These are phyloP conservation scores for Apodemia zela DNA, from an alignment of 2,888 invertebrate genomes.

Conservation along the genomic window DNA sequence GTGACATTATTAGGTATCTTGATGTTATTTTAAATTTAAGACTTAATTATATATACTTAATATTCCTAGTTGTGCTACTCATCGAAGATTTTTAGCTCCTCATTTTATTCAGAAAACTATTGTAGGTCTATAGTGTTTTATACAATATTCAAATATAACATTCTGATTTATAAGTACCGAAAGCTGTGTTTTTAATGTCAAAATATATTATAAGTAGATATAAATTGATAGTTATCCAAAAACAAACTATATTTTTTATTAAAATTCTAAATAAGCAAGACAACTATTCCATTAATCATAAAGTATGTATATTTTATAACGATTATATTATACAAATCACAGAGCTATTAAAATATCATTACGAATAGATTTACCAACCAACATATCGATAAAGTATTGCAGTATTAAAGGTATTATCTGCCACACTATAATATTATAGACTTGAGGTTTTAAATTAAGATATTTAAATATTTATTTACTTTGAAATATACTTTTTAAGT, in stretches of 20 bases:
- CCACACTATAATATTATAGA: conserved; percentile 1
- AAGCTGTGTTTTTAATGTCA: not conserved
- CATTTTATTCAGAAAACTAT: too few species aligned
- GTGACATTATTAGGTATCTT: too few species aligned
- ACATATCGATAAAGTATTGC: conserved; percentile 15
- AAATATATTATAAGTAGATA: not conserved
- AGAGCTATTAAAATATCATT: conserved; percentile 16
- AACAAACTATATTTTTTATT: conserved; percentile 4
- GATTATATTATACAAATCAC: conserved; percentile 10
- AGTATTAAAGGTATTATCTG: conserved; percentile 7
- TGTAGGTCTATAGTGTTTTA: too few species aligned
- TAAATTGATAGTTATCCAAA: not conserved
- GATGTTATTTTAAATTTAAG: too few species aligned
- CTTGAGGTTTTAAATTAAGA: not conserved
- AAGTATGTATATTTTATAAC: conserved; percentile 6
- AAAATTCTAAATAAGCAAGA: conserved; percentile 6
- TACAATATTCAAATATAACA: too few species aligned
- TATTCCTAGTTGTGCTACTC: too few species aligned
- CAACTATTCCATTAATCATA: conserved; percentile 9
- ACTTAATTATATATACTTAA: too few species aligned
- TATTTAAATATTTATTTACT: not conserved
- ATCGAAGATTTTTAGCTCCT: too few species aligned
- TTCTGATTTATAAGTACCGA: too few species aligned
- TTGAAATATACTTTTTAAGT: too few species aligned
- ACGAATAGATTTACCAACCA: conserved; percentile 14